Percentiles rank a stretch among this genome's conserved stretches.
Evolutionary conservation across 2,888 invertebrate genomes (phyloP).

Genomic region (Caenorhabditis angaria): DNA sequence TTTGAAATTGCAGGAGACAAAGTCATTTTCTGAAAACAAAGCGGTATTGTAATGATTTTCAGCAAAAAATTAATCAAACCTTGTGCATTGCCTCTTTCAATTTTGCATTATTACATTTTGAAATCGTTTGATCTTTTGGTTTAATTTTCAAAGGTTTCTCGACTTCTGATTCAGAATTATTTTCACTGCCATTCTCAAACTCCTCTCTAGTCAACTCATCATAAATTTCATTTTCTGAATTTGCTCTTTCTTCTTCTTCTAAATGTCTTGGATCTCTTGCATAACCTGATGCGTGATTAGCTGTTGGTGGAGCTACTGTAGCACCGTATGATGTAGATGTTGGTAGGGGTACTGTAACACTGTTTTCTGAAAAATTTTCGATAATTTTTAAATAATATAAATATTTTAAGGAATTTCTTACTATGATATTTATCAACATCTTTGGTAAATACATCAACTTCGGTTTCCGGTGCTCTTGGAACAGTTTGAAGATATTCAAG

Average conservation of each 20-base stretch:
- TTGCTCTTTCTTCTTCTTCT: slow-evolving; percentile 10
- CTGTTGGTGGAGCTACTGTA: neutral
- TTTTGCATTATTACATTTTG: slow-evolving; percentile 40
- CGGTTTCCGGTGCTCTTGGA: neutral
- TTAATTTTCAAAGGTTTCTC: neutral
- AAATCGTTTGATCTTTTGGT: slow-evolving; percentile 14
- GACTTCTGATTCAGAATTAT: neutral
- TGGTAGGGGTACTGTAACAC: neutral
- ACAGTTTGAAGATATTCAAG: slow-evolving; percentile 12
- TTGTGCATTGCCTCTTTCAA: slow-evolving; percentile 37
- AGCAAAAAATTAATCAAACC: slow-evolving; percentile 12
- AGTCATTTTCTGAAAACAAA: slow-evolving; percentile 46
- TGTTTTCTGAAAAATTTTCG: slow-evolving; percentile 5
- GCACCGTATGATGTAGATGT: neutral
- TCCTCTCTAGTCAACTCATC: slow-evolving; percentile 8
- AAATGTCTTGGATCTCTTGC: slow-evolving; percentile 19
- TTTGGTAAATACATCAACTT: slow-evolving; percentile 15
- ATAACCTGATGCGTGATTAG: slow-evolving; percentile 15
- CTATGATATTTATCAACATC: slow-evolving; percentile 28
- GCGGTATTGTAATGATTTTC: neutral
- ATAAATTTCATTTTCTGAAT: slow-evolving; percentile 9
- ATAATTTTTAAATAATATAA: neutral
- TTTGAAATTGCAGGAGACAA: slow-evolving; percentile 51
- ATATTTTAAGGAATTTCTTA: neutral
- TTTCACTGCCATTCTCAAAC: too few species aligned